Conservation (phyloP, 2,113 vertebrate genomes). For the Ascaphus truei region DNA sequence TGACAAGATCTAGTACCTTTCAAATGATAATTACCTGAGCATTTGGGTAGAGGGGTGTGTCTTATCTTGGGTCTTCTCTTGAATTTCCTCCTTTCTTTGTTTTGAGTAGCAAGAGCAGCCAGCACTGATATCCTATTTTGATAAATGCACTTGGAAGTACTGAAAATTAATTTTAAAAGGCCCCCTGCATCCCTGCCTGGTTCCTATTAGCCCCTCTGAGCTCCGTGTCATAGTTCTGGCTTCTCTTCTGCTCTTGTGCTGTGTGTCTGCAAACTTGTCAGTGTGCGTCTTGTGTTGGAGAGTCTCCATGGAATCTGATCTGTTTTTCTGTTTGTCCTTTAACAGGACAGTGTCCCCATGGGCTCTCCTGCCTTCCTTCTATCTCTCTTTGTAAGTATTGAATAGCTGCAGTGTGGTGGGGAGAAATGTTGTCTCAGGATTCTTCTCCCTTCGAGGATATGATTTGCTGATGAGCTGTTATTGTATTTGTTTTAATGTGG, state of each 20-base stretch:
- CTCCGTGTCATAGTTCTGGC: background rate
- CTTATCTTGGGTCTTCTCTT: too few relatives aligned
- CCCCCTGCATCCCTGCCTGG: background rate
- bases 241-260: conserved; percentile 42
- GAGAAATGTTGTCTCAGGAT: background rate
- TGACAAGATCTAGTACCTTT: too few relatives aligned
- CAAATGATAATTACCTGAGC: too few relatives aligned
- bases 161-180: background rate
- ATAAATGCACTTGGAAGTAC: background rate
- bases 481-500: background rate
- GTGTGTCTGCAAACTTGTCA: conserved; percentile 55
- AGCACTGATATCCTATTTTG: background rate
- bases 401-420: conserved; percentile 60
- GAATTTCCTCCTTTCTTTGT: too few relatives aligned
- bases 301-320: conserved; percentile 60
- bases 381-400: conserved; percentile 99
- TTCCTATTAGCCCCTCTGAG: background rate
- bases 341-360: conserved; percentile 99
- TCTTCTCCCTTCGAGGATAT: background rate
- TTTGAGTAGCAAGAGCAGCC: conserved; percentile 4
- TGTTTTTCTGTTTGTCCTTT: conserved; percentile 90
- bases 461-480: background rate
- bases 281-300: conserved; percentile 58
- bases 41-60: too few relatives aligned
- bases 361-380: conserved; percentile 99